Base-by-base conservation (phyloP, 2,888 invertebrate genomes). In the Agrotis puta region DNA sequence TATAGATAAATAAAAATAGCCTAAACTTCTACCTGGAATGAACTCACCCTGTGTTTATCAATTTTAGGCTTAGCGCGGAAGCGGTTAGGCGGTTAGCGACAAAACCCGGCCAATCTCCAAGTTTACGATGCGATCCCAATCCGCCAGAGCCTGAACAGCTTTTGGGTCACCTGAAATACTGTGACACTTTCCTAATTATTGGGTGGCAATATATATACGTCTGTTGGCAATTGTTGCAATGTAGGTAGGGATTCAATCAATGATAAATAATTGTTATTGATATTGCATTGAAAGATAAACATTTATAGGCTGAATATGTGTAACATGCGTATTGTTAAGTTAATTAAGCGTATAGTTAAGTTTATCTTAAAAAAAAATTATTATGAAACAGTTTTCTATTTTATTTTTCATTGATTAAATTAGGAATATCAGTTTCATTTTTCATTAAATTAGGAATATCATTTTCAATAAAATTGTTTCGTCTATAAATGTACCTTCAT, bases 81-180 rank as follows among this genome's bases (percentile, higher is more conserved):
- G 85, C 66, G 78, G 74, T 76, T 82, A 58, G 78, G 79, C 58
- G 77, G 85, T 72, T 81, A 77, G 76, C 75, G 74, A 82, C 83
- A 77, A 83, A 85, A 66, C 65, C 82, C 71, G 77, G 79, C 77
- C 87, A 86, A 82, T 88, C 85, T 85, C 69, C 75, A 80, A 88
- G 82, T 88, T 88, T 88, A 88, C 84, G 86, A 83, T 79, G 58
- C 75, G 79, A 84, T 71, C 69, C 62, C 70, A 77, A 74, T 79
- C 66, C 56, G 61, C 59, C 39, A n/a, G 76, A 57, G 64, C 73
- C 73, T 56, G 66, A 69, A 58, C 22, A 53, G 59, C 70, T 76
- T 74, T 71, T 51, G 57, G 79, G 67, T 74, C 47, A 11, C 59
- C 58, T 74, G 71, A 77, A 76, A 73, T 73, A 77, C 69, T 70